Evolutionary conservation across 2,888 invertebrate species (phyloP), one percentile per base, ranked within the genome.

Genomic region (Tyria jacobaeae): DNA sequence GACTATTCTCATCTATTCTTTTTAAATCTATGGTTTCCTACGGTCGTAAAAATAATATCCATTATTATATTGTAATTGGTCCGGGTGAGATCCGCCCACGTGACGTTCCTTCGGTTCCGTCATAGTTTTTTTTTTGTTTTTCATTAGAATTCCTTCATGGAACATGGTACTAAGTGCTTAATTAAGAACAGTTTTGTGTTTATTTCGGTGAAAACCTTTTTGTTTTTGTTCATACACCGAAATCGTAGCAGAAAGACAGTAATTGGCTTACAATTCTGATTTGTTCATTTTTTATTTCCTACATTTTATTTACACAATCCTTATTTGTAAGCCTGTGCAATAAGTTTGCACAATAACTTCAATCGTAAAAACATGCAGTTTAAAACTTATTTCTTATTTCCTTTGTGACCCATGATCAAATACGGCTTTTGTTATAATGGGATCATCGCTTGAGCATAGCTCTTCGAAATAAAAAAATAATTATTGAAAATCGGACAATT

Each of bases 11-110:
- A 37, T 53, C 53, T 53, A 53, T 53, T 25, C n/a, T 34, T 44
- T 34, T 21, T 15, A 44, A 55, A 44, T 44, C 55, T 55, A 55
- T 44, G 55, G 44, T 44, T 44, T 44, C 44, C 44, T 41, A 21
- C 44, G 15, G 41, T 44, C 31, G 27, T 90, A 87, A 88, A 89
- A 90, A 90, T 89, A 88, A 90, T 90, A 86, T 87, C 84, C 86
- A 87, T 89, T 89, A 88, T 89, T 89, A 88, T 89, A 88, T 89
- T 89, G 87, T 89, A 91, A 91, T 91, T 89, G 86, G 89, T 78
- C 68, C 80, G 70, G 47, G 55, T 55, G 44, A 12, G 55, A 44
- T 66, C 51, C 54, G 70, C 66, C 75, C 82, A 84, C 85, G 86
- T 86, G 85, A 73, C 71, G 75, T 73, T 79, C 79, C 54, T 68